Evolutionary conservation across 1,140 invertebrate species (phyloP), one percentile per base, ranked within the genome.

Genomic region (Dolichoris vasculosae): DNA sequence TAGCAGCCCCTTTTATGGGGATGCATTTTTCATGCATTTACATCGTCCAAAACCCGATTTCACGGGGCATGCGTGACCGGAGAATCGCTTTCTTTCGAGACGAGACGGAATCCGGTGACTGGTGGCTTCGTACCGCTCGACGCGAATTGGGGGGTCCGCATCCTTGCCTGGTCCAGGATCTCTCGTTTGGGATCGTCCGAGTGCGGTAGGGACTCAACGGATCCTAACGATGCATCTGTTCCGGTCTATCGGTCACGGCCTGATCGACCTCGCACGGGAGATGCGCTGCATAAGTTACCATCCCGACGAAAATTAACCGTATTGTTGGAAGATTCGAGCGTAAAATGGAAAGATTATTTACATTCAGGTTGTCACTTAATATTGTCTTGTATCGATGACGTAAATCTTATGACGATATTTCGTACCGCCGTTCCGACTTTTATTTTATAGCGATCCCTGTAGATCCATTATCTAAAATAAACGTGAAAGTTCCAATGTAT

Each of bases 221-320:
- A 48, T 73, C 73, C 59, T 86, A 86, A 86, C 85, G 80, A 83
- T 83, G 55, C 83, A 87, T 86, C 80, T 87, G 86, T 79, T 80
- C 81, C 59, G 76, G 63, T 46, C 78, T 78, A 83, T 82, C 64
- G 80, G 80, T 83, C 80, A 82, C 79, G 80, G 75, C 43, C 32
- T n/a, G 77, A 48, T 82, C 84, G 69, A 76, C 67, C 23, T 71
- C 67, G 64, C 43, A 40, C 26, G 30, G 38, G 23, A 15, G 48
- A 55, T 11, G 15, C 11, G 59, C 40, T 38, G 30, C 80, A 26
- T 46, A 23, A 69, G 55, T 35, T 23, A 43, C 46, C 23, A 20
- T 35, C 35, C 17, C 43, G n/a, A 35, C 40, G 9, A 55, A 63
- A 79, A 79, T 79, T 84, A 79, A 67, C 9, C 13, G 32, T 26